A percentile compares a stretch with the other conserved stretches of the same genome.
Conservation (phyloP, 2,888 invertebrate genomes). For the Oegoconia quadripuncta region DNA sequence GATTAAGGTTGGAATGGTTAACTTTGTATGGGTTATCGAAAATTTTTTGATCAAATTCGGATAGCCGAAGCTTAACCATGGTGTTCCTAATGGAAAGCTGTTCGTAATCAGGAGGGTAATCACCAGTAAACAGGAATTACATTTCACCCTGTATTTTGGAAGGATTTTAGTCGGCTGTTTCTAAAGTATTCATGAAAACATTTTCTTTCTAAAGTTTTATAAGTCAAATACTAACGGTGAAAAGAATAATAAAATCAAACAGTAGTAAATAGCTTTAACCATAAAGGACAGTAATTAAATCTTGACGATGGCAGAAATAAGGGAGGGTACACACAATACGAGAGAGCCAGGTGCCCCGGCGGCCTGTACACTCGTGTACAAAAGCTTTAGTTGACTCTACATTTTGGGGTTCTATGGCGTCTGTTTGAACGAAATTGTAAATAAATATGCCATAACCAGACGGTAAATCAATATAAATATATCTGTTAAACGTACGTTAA, state of each 20-base stretch:
- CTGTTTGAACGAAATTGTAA: not conserved
- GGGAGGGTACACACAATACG: constrained; percentile 37
- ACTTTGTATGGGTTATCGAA: too few relatives aligned
- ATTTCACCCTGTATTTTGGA: too few relatives aligned
- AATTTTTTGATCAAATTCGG: too few relatives aligned
- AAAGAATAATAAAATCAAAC: constrained; percentile 43
- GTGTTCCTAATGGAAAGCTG: too few relatives aligned
- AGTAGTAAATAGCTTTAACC: constrained; percentile 33
- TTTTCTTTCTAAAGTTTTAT: not conserved
- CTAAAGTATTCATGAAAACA: not conserved
- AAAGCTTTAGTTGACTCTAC: constrained; percentile 48
- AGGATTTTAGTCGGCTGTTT: too few relatives aligned
- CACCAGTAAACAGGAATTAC: too few relatives aligned
- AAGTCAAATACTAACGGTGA: not conserved
- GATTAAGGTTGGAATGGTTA: too few relatives aligned
- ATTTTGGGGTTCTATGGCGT: constrained; percentile 21
- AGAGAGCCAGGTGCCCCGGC: constrained; percentile 41
- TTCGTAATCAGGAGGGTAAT: too few relatives aligned
- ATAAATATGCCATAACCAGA: not conserved
- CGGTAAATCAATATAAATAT: not conserved
- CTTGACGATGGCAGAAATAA: constrained; percentile 39
- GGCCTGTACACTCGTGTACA: constrained; percentile 26
- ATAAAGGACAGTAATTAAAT: constrained; percentile 63
- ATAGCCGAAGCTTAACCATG: too few relatives aligned
- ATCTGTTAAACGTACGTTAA: too few relatives aligned